Evolutionary conservation across 30 jellyfish, hydroid and myxozoan genomes (phyloP), one percentile per base, ranked within the genome.

Genomic region (Cassiopea andromeda): DNA sequence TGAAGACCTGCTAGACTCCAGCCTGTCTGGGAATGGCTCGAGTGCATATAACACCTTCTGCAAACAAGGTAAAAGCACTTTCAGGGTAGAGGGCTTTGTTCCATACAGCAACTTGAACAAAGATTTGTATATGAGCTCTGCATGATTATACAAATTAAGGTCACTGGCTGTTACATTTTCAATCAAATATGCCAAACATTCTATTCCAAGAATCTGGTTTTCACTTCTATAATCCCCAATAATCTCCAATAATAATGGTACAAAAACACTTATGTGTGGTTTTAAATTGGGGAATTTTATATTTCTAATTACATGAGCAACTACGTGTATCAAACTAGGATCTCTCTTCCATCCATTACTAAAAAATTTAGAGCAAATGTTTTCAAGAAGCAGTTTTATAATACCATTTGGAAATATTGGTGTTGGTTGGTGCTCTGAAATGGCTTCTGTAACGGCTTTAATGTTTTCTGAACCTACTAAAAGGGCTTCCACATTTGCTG

Each of bases 141-240:
- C 97, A 60, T 93, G 94, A 69, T 89, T 93, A 81, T 82, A 69
- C 69, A 89, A 60, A 60, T 80, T 80, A 85, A 93, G 77, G 27
- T 93, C 98, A 79, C 94, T 82, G 12, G 98, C 91, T 14, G 77
- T 87, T 9, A 92, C 98, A 78, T 92, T 92, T 27, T 80, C 90
- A 4, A 92, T 48, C 70, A 92, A 57, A 57, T 85, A 82, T 14
- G 84, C 71, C 78, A 92, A 71, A 13, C 90, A 73, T 10, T 93
- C 87, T 3, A 82, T 82, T 17, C 98, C 98, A 9, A 92, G 92
- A 61, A 87, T 89, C 58, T 92, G 93, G 74, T 92, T 92, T 60
- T 61, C 90, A 46, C 81, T 66, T 44, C 68, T 45, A 70, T 87
- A 92, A 71, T 92, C 98, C 60, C 87, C 98, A 6, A 59, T 72